Conservation (phyloP, 2,888 invertebrate genomes). For the Mycogona germanica region DNA sequence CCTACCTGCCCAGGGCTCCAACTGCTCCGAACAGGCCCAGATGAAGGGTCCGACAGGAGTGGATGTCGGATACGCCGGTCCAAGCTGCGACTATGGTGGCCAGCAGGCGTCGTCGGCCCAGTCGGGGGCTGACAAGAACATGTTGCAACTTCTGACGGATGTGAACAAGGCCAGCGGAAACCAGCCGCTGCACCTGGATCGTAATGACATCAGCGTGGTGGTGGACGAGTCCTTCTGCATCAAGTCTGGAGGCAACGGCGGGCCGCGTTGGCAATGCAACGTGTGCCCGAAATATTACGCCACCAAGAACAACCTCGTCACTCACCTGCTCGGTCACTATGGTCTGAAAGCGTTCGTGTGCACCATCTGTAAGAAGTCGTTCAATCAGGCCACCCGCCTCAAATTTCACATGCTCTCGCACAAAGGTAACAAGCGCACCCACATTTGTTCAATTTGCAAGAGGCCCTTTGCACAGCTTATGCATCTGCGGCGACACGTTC, state of each 20-base stretch:
- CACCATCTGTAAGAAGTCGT: slow-evolving; percentile 33
- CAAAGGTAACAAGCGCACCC: slow-evolving; percentile 29
- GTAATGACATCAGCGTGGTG: slow-evolving; percentile 29
- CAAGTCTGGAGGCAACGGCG: slow-evolving; percentile 26
- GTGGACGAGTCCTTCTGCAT: slow-evolving; percentile 32
- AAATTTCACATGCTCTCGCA: slow-evolving; percentile 35
- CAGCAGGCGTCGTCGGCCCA: not conserved
- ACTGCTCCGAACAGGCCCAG: no score
- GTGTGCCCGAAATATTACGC: slow-evolving; percentile 34
- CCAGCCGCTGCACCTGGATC: slow-evolving; percentile 15
- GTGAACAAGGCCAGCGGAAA: slow-evolving; percentile 11
- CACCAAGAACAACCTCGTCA: slow-evolving; percentile 34
- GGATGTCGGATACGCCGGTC: no score
- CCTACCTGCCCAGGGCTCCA: no score
- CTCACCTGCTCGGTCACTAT: slow-evolving; percentile 33
- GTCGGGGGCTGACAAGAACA: not conserved
- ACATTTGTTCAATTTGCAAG: slow-evolving; percentile 31
- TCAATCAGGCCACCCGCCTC: slow-evolving; percentile 34
- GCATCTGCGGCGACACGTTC: slow-evolving; percentile 33
- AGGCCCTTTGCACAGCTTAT: slow-evolving; percentile 34
- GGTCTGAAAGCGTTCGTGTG: slow-evolving; percentile 34
- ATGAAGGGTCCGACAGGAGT: no score
- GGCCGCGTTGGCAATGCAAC: slow-evolving; percentile 33
- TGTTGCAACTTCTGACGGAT: slow-evolving; percentile 10
- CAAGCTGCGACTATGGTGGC: not conserved